phyloP scores from a whole-genome alignment of 2,113 vertebrate genomes.

The Pteropus alecto region DNA sequence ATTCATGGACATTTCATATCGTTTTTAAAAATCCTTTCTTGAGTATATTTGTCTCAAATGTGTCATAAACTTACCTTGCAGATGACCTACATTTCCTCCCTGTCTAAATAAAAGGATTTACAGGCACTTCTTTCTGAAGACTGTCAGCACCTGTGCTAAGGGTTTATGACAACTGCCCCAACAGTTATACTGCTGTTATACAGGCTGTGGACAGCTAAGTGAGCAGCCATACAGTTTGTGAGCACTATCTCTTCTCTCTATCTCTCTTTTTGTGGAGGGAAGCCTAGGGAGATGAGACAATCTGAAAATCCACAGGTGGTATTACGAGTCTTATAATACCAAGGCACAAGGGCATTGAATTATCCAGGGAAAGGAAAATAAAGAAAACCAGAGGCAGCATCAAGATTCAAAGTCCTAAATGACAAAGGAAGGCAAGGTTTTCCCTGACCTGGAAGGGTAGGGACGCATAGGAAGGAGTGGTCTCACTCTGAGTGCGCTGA shows the following conservation, averaged over 20 bases:
- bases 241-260: too few relatives aligned
- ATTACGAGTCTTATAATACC: neutral
- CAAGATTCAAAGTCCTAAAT: neutral
- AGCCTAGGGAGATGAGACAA: neutral
- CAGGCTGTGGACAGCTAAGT: neutral
- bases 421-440: neutral
- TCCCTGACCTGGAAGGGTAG: neutral
- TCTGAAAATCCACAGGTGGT: neutral
- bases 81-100: neutral
- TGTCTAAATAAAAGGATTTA: neutral
- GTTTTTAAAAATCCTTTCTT: neutral
- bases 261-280: neutral
- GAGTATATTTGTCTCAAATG: neutral
- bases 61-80: neutral
- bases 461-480: neutral
- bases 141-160: neutral
- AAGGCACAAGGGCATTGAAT: neutral
- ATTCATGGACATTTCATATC: neutral
- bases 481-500: neutral
- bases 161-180: neutral
- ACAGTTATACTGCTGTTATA: neutral
- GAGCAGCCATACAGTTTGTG: neutral
- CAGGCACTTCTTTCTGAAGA: neutral
- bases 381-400: neutral
- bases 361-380: neutral